Base-by-base conservation (phyloP, 1,140 invertebrate species). In the Ditylenchus dipsaci region DNA sequence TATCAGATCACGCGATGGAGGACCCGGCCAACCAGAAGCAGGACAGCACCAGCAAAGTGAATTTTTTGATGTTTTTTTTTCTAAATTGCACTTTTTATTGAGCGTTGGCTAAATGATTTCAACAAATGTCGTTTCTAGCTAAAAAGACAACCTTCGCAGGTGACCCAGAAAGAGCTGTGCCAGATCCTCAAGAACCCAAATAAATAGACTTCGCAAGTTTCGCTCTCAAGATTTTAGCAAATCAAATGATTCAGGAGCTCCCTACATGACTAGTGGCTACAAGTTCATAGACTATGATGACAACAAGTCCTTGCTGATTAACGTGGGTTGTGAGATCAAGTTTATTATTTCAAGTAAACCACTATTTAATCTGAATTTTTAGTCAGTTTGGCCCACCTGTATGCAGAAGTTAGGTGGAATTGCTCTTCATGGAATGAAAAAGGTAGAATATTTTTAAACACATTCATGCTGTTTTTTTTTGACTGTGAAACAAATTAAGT, bases 281-380 rank as follows among this genome's bases (percentile, higher is more conserved):
- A 65, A 70, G 30, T 70, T 70, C 60, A 68, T 70, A 42, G 68
- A 67, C 9, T 70, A 60, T 42, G 68, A 70, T 58, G 64, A 70
- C 47, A 59, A 38, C 23, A 65, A 58, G 9, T 70, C 68, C 15
- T 71, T 70, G 27, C 68, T 71, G 58, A 66, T 68, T 9, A 69
- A 69, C 19, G 67, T 60, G 29, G 1, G 5, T 62, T 5, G 23
- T 3, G 15, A 17, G n/a, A 53, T 21, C 15, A 8, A 21, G n/a
- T 53, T n/a, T n/a, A n/a, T n/a, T n/a, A n/a, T n/a, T n/a, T n/a
- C n/a, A n/a, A n/a, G n/a, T n/a, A n/a, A n/a, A n/a, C n/a, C n/a
- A n/a, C n/a, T 61, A 61, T 26, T 53, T 53, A 21, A 13, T 19
- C 27, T 21, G 13, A 21, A 17, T 65, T 8, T 42, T 17, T 17